Base-by-base conservation (phyloP, 2,797 vertebrate species). In the Ctenosaura bakeri region DNA sequence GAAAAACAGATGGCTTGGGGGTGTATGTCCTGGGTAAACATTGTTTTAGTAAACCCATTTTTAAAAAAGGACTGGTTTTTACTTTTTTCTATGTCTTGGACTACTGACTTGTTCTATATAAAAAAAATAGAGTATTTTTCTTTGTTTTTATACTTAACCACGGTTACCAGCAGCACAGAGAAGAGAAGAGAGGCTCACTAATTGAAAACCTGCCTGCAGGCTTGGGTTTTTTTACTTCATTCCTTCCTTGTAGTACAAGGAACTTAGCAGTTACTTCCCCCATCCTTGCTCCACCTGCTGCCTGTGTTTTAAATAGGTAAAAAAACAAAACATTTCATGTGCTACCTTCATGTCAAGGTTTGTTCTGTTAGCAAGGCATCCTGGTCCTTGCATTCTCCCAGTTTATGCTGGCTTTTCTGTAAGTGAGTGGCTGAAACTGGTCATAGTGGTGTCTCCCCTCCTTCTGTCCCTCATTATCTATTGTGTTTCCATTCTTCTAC, bases 31-130 rank as follows among this genome's bases (percentile, higher is more conserved):
- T 95, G 95, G 95, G 94, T 96, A 96, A 96, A 94, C 97, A 96
- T 96, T 95, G 96, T 97, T 97, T 97, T 97, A 97, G 97, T 98
- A 97, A 97, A 97, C 97, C 96, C 95, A 95, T 98, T 97, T 97
- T 97, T 95, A 96, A 97, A 77, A 97, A 95, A 97, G 95, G 95
- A 97, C 97, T 97, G 96, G 97, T 97, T 97, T 97, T 97, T 97
- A 97, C 97, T 97, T 97, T 98, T 97, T 98, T 98, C 97, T 98
- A 98, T 97, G 97, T 97, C 97, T 97, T 97, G 97, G 97, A 98
- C 97, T 98, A 98, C 97, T 98, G 97, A 97, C 97, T 96, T 98
- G 97, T 98, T 98, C 97, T 97, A 98, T 97, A 97, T 97, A 97
- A 97, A 97, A 97, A 97, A 97, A 97, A 97, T 97, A 98, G 97